Conservation (phyloP, 2,113 vertebrate genomes). For the human region GRCh38 chr12:121816501-121817000, state of each 20-base stretch:
- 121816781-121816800: background rate
- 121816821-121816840: accelerated
- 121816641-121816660: background rate
- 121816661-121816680: background rate
- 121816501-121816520: background rate
- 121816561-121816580: background rate
- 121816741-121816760: too few species aligned
- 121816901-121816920: background rate
- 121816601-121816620: background rate
- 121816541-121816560: accelerated
- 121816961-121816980: background rate
- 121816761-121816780: accelerated
- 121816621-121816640: background rate
- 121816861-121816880: accelerated
- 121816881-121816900: background rate
- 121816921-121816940: accelerated
- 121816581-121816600: background rate
- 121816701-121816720: background rate
- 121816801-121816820: background rate
- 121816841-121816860: background rate
- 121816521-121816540: background rate
- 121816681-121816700: accelerated
- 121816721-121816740: accelerated
- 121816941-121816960: background rate
- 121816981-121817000: too few species aligned